These are phyloP conservation scores for Macrobrachium nipponense DNA, from an alignment of 1,140 invertebrate genomes.

Conservation along the genomic window DNA sequence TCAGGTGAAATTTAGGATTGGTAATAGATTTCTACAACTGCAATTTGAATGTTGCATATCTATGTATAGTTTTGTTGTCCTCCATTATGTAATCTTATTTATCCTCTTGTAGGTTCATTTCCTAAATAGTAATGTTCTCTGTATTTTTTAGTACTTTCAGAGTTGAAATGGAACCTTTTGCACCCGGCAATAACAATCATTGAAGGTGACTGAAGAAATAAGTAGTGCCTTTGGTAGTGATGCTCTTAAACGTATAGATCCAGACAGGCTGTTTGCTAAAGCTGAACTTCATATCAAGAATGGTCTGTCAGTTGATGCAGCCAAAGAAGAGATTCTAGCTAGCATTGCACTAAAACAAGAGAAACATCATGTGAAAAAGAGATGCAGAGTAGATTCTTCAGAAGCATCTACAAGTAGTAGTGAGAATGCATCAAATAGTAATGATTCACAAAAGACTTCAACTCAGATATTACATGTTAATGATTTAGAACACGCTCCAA, in stretches of 20 bases:
- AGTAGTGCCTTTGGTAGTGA: conserved; percentile 25
- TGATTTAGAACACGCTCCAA: no score
- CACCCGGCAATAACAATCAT: conserved; percentile 25
- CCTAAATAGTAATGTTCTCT: not conserved
- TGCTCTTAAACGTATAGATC: conserved; percentile 29
- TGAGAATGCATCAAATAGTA: not conserved
- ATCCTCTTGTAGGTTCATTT: not conserved
- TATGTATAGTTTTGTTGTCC: no score
- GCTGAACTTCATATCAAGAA: conserved; percentile 26
- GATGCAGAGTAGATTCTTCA: conserved; percentile 3
- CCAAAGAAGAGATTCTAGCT: conserved; percentile 18
- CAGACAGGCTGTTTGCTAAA: conserved; percentile 23
- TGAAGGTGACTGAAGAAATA: conserved; percentile 25
- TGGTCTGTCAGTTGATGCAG: conserved; percentile 21
- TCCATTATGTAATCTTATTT: not conserved
- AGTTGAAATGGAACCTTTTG: conserved; percentile 23
- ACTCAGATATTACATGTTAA: not conserved
- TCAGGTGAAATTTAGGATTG: no score
- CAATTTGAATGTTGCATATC: no score
- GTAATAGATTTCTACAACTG: no score
- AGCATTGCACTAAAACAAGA: not conserved
- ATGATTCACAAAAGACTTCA: not conserved
- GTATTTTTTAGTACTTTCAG: conserved; percentile 23
- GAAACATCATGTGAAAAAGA: conserved; percentile 16
- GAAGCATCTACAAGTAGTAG: not conserved